phyloP scores from a whole-genome alignment of 2,113 vertebrate genomes.

The Himantopus leucocephalus region DNA sequence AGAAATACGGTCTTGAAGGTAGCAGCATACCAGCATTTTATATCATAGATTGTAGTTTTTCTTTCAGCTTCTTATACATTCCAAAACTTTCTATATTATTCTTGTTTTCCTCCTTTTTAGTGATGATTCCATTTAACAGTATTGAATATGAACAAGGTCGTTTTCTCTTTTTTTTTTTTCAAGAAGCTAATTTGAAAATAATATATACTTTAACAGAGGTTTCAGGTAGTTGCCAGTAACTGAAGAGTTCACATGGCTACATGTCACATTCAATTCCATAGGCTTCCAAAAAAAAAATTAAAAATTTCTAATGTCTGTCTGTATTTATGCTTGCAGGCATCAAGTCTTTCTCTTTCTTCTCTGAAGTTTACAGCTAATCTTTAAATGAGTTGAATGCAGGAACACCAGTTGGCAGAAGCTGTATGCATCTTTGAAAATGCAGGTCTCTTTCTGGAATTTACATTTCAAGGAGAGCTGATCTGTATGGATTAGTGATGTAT shows the following conservation, averaged over 20 bases:
- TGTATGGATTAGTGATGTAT: conserved; percentile 21
- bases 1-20: neutral
- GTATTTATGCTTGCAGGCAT: conserved; percentile 24
- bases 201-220: neutral
- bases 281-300: neutral
- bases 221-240: neutral
- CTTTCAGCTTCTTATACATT: neutral
- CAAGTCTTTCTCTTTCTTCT: neutral
- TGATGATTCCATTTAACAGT: neutral
- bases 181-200: neutral
- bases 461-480: conserved; percentile 33
- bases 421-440: neutral
- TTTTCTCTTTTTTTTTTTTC: neutral
- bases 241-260: neutral
- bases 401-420: neutral
- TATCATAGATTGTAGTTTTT: neutral
- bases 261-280: neutral
- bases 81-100: neutral
- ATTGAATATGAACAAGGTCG: neutral
- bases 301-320: neutral
- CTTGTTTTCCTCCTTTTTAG: neutral
- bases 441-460: conserved; percentile 14
- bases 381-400: neutral
- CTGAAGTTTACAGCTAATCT: conserved; percentile 47
- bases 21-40: neutral